Conservation (phyloP, 2,797 vertebrate genomes). For the Dermochelys coriacea region DNA sequence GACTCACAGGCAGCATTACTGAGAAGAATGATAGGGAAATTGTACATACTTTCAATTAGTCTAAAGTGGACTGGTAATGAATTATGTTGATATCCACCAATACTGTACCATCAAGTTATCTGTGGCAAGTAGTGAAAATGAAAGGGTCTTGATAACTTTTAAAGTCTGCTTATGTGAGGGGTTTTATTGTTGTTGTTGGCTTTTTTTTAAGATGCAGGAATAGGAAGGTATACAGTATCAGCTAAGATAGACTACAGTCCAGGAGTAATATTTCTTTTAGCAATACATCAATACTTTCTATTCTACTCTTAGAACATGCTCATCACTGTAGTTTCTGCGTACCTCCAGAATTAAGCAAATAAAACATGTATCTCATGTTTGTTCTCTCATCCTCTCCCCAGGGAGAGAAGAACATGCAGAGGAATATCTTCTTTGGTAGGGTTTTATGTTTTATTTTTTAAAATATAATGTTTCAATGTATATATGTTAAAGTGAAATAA, state of each 20-base stretch:
- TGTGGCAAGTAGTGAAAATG: background rate
- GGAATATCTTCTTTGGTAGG: background rate
- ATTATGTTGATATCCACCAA: background rate
- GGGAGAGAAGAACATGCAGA: background rate
- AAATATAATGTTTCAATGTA: background rate
- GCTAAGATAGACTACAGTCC: background rate
- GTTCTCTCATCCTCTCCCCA: background rate
- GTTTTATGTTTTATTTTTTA: background rate
- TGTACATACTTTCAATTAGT: background rate
- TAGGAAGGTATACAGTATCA: accelerated
- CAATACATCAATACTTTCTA: background rate
- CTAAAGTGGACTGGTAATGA: background rate
- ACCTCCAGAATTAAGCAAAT: background rate
- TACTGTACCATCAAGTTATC: background rate
- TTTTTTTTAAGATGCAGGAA: background rate
- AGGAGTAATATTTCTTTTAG: background rate
- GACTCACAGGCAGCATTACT: accelerated
- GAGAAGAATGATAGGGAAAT: background rate
- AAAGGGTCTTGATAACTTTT: background rate
- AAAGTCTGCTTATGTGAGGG: background rate
- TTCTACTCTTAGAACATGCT: background rate
- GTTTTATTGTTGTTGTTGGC: background rate
- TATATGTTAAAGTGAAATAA: background rate
- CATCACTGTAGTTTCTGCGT: background rate
- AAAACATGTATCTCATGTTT: background rate